Conservation (phyloP, 2,888 invertebrate genomes). For the Lasioglossum zephyrum region DNA sequence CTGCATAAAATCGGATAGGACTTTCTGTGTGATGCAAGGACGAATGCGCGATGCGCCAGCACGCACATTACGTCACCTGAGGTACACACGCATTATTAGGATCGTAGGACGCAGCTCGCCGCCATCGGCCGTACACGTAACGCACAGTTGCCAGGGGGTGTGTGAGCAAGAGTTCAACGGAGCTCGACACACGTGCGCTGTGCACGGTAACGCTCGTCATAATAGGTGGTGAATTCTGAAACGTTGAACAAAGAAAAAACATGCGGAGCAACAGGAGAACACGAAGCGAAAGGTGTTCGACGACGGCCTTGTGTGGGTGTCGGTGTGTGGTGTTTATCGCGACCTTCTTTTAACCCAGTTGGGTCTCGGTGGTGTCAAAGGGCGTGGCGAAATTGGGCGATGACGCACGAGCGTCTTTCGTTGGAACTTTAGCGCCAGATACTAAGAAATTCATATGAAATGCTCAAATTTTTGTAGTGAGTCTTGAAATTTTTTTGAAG, state of each 20-base stretch:
- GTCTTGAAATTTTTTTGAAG: too few species aligned
- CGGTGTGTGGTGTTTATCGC: constrained; percentile 44
- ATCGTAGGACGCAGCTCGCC: constrained; percentile 73
- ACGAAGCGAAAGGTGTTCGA: constrained; percentile 72
- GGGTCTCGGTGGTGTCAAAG: neutral
- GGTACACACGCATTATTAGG: constrained; percentile 82
- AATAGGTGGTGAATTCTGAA: constrained; percentile 72
- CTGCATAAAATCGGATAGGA: neutral
- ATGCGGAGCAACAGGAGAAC: constrained; percentile 81
- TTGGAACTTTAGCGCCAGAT: neutral
- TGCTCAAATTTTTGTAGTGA: too few species aligned
- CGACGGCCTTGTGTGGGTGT: constrained; percentile 77
- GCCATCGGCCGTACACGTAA: neutral
- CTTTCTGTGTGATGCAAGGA: constrained; percentile 3
- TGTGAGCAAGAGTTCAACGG: neutral
- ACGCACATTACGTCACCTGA: constrained; percentile 78
- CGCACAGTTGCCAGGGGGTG: constrained; percentile 16
- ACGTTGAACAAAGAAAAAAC: constrained; percentile 83
- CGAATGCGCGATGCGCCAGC: constrained; percentile 63
- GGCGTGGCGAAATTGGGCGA: neutral
- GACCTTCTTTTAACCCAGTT: constrained; percentile 24
- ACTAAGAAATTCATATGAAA: too few species aligned
- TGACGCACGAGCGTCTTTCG: neutral
- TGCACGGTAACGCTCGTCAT: constrained; percentile 37
- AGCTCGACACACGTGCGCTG: neutral